phyloP scores from a whole-genome alignment of 1,140 invertebrate genomes.

The Homalodisca vitripennis region DNA sequence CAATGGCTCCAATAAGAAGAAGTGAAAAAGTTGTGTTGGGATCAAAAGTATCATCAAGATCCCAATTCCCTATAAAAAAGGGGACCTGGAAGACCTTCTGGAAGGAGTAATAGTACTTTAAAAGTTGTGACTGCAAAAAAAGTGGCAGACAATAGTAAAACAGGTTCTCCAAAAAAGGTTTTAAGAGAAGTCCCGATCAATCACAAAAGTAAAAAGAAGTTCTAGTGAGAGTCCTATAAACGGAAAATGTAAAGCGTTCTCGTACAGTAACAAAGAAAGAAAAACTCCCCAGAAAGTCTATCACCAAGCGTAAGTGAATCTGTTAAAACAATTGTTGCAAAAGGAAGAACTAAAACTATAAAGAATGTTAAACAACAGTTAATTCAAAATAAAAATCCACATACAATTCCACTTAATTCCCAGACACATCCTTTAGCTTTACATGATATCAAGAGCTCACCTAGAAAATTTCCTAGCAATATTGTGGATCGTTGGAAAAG shows the following conservation, averaged over 20 bases:
- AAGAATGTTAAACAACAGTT: background rate
- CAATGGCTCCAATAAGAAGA: conserved; percentile 12
- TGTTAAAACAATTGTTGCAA: background rate
- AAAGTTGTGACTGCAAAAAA: background rate
- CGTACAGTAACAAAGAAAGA: background rate
- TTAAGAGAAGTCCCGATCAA: background rate
- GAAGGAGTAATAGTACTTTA: background rate
- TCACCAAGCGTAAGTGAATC: background rate
- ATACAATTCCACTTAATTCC: background rate
- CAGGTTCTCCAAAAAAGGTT: background rate
- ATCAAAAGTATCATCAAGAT: background rate
- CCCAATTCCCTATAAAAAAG: background rate
- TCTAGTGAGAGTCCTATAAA: background rate
- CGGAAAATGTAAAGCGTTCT: background rate
- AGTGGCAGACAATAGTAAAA: background rate
- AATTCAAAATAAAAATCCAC: background rate
- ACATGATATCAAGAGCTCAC: conserved; percentile 8
- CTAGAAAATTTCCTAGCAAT: conserved; percentile 18
- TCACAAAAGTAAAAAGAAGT: background rate
- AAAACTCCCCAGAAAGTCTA: background rate
- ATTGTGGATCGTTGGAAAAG: conserved; percentile 16
- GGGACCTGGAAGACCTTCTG: background rate
- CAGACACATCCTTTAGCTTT: background rate
- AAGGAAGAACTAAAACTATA: background rate
- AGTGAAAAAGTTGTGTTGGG: conserved; percentile 7